Percentiles rank a stretch among this genome's conserved stretches.
Conservation (phyloP, 2,888 invertebrate species). For the Cheilosia soror region DNA sequence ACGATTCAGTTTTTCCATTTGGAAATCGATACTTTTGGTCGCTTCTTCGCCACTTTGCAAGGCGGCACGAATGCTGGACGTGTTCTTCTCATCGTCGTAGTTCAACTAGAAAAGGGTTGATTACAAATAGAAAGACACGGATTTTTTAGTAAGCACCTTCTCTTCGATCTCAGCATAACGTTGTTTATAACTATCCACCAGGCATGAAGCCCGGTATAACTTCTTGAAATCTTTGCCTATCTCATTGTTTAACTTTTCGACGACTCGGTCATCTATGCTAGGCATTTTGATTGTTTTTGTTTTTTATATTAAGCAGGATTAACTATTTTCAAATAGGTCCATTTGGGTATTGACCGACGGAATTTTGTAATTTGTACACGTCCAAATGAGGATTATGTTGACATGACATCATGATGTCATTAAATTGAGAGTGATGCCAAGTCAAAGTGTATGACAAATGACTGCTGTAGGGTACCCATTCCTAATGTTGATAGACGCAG, state of each 20-base stretch:
- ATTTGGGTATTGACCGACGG: slow-evolving; percentile 9
- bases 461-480: too few species aligned
- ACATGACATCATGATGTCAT: slow-evolving; percentile 33
- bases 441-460: too few species aligned
- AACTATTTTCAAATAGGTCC: slow-evolving; percentile 2
- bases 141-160: slow-evolving; percentile 77
- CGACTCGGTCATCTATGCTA: slow-evolving; percentile 82
- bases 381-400: slow-evolving; percentile 37
- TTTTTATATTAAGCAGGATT: background rate
- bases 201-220: slow-evolving; percentile 84
- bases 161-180: slow-evolving; percentile 78
- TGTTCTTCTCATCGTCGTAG: slow-evolving; percentile 86
- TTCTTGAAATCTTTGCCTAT: slow-evolving; percentile 85
- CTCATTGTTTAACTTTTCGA: slow-evolving; percentile 85
- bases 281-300: slow-evolving; percentile 76
- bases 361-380: slow-evolving; percentile 55
- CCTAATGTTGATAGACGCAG: too few species aligned
- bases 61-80: slow-evolving; percentile 87
- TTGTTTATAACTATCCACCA: slow-evolving; percentile 82
- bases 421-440: slow-evolving; percentile 26
- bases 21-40: slow-evolving; percentile 83
- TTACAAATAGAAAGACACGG: background rate
- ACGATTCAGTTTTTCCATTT: slow-evolving; percentile 84
- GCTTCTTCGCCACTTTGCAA: slow-evolving; percentile 87
- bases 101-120: slow-evolving; percentile 85